phyloP scores from a whole-genome alignment of 1,140 invertebrate genomes.

The Agraylea sexmaculata region DNA sequence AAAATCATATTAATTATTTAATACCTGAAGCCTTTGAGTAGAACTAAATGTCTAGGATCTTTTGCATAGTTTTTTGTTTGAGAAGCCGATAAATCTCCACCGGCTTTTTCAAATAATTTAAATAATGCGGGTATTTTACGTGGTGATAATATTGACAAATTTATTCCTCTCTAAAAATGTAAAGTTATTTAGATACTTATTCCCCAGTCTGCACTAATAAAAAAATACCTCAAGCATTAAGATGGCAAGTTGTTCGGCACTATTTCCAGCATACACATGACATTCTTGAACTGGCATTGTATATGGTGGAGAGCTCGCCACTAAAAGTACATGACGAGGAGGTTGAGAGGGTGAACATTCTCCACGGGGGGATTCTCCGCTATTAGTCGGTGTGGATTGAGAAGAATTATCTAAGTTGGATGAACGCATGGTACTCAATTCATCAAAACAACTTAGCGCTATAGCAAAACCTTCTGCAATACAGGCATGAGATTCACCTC shows the following conservation, averaged over 20 bases:
- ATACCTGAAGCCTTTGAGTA: constrained; percentile 62
- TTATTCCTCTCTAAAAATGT: constrained; percentile 58
- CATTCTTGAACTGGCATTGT: constrained; percentile 72
- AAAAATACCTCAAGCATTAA: constrained; percentile 23
- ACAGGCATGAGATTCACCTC: constrained; percentile 77
- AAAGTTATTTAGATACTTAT: neutral
- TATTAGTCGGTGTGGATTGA: neutral
- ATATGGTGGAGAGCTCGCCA: constrained; percentile 91
- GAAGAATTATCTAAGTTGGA: constrained; percentile 23
- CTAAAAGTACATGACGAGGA: constrained; percentile 67
- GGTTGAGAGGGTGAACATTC: constrained; percentile 21
- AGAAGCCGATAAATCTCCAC: constrained; percentile 65
- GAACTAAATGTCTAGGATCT: constrained; percentile 71
- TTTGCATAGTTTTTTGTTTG: constrained; percentile 85
- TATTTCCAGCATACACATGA: constrained; percentile 54
- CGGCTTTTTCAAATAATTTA: constrained; percentile 71
- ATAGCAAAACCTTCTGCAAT: constrained; percentile 84
- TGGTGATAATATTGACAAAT: constrained; percentile 80
- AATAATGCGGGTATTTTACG: constrained; percentile 72
- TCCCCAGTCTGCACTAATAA: constrained; percentile 2
- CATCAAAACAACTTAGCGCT: constrained; percentile 77
- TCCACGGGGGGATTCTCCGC: constrained; percentile 1
- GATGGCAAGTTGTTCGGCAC: constrained; percentile 29
- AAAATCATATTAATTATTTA: constrained; percentile 12
- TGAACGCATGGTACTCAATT: constrained; percentile 58